A percentile compares a stretch with the other conserved stretches of the same genome.
phyloP scores from a whole-genome alignment of 2,113 vertebrate genomes.

The Phyllostomus hastatus region DNA sequence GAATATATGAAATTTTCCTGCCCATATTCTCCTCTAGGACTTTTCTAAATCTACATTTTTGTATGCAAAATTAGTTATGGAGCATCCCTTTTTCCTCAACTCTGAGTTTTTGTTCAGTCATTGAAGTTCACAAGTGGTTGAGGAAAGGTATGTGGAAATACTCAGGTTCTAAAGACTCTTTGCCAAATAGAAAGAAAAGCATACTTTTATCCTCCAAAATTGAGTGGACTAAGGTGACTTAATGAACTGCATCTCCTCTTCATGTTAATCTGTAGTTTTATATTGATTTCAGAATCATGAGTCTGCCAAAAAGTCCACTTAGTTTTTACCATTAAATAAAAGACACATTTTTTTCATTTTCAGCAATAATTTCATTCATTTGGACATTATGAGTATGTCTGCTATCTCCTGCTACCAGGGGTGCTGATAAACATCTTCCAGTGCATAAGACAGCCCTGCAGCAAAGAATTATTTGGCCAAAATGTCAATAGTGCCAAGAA shows the following conservation, averaged over 20 bases:
- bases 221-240: neutral
- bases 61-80: neutral
- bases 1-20: too few relatives aligned
- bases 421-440: too few relatives aligned
- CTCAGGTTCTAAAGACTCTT: neutral
- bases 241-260: neutral
- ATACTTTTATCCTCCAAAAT: neutral
- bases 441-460: too few relatives aligned
- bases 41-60: neutral
- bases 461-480: too few relatives aligned
- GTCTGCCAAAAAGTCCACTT: too few relatives aligned
- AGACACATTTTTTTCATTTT: too few relatives aligned
- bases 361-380: too few relatives aligned
- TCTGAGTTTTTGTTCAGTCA: neutral
- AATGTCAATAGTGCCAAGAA: too few relatives aligned
- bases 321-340: too few relatives aligned
- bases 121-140: neutral
- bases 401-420: too few relatives aligned
- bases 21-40: too few relatives aligned
- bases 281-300: neutral
- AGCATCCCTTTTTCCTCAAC: neutral
- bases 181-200: neutral
- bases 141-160: neutral
- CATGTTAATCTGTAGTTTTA: neutral
- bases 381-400: too few relatives aligned